These are phyloP conservation scores for Graphium colonna DNA, from an alignment of 2,888 invertebrate genomes.

Conservation along the genomic window DNA sequence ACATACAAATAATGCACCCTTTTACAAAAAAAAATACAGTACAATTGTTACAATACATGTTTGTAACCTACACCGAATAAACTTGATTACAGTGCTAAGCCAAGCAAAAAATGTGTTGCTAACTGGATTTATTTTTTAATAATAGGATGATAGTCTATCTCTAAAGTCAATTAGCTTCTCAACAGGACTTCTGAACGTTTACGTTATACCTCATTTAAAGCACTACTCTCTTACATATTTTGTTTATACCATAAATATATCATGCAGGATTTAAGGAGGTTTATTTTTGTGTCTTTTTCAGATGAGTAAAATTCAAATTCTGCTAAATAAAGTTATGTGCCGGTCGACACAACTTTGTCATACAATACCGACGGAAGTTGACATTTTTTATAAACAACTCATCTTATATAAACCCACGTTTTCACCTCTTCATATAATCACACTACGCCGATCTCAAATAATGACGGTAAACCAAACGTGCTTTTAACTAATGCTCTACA, in stretches of 20 bases:
- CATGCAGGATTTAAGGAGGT: background rate
- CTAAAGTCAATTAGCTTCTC: too few relatives aligned
- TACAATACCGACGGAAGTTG: slow-evolving; percentile 5
- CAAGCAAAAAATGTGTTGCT: background rate
- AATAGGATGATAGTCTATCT: too few relatives aligned
- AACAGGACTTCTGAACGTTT: too few relatives aligned
- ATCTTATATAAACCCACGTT: slow-evolving; percentile 10
- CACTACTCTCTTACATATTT: too few relatives aligned
- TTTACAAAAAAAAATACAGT: background rate
- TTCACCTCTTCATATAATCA: slow-evolving; percentile 14
- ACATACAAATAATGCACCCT: too few relatives aligned
- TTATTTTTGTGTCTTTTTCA: background rate
- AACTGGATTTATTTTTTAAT: background rate
- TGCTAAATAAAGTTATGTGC: slow-evolving; percentile 15
- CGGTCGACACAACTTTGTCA: slow-evolving; percentile 2
- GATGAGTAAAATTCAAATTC: slow-evolving; percentile 5
- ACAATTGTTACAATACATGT: background rate
- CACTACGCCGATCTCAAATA: slow-evolving; percentile 16
- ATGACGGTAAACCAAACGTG: slow-evolving; percentile 13
- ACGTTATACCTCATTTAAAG: too few relatives aligned
- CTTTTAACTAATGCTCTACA: too few relatives aligned
- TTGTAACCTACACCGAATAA: background rate
- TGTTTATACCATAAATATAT: background rate
- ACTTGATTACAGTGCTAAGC: too few relatives aligned
- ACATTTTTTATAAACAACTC: slow-evolving; percentile 17